phyloP scores from a whole-genome alignment of 2,888 invertebrate species.

The Drosophila anceps region DNA sequence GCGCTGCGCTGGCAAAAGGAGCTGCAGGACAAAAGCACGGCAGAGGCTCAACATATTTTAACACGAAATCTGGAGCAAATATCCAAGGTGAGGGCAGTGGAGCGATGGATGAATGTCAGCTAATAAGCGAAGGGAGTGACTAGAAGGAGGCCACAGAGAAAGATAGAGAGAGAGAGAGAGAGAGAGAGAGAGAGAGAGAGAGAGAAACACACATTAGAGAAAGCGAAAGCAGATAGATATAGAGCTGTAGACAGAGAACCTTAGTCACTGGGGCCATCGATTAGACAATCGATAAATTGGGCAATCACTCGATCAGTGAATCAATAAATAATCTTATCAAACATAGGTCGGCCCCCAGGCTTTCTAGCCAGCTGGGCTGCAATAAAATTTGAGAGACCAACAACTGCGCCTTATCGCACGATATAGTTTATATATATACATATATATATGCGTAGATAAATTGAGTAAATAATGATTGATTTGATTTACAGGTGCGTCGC shows the following conservation, averaged over 20 bases:
- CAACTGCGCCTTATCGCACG: constrained; percentile 12
- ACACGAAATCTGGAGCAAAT: constrained; percentile 92
- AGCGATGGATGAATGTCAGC: not conserved
- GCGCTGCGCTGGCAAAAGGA: constrained; percentile 90
- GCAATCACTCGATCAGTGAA: not conserved
- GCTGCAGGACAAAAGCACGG: constrained; percentile 90
- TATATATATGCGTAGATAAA: not conserved
- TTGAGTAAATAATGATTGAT: not conserved
- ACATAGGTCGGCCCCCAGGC: not conserved
- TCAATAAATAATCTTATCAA: constrained; percentile 40
- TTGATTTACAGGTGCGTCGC: constrained; percentile 89
- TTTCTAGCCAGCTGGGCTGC: constrained; percentile 10
- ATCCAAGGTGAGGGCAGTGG: constrained; percentile 88
- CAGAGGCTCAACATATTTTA: constrained; percentile 90
- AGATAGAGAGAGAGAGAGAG: not conserved
- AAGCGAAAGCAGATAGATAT: too few species aligned
- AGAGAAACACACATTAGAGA: not conserved
- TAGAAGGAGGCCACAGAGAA: not conserved
- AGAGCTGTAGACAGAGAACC: too few species aligned
- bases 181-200: not conserved
- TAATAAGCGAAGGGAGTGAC: not conserved
- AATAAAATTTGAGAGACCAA: constrained; percentile 4
- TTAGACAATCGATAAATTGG: constrained; percentile 5
- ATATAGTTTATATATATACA: not conserved
- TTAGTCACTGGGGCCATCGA: not conserved